Conservation (phyloP, 2,888 invertebrate genomes). For the Standfussiana lucernea region DNA sequence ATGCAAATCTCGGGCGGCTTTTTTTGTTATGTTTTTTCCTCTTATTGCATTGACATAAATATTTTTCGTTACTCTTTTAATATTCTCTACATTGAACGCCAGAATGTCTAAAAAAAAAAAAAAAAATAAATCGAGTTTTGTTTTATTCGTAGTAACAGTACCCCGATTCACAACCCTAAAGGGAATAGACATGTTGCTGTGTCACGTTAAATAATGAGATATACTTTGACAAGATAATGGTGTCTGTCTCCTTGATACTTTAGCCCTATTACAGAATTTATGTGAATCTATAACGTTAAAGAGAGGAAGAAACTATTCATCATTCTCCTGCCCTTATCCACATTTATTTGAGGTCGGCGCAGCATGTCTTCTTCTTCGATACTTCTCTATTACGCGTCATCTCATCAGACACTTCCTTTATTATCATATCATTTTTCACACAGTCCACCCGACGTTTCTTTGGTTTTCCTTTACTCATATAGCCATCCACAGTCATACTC, state of each 20-base stretch:
- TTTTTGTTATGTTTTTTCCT: conserved; percentile 16
- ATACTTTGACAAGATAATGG: conserved; percentile 11
- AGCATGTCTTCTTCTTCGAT: too few species aligned
- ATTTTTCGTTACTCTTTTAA: conserved; percentile 5
- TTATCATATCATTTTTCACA: too few species aligned
- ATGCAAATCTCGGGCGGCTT: conserved; percentile 53
- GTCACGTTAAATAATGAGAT: conserved; percentile 29
- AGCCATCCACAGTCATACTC: too few species aligned
- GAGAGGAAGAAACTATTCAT: too few species aligned
- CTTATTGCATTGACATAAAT: conserved; percentile 29
- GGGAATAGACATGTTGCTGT: conserved; percentile 9
- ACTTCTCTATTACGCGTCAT: too few species aligned
- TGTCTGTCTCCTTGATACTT: conserved; percentile 3
- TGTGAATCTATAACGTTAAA: neutral
- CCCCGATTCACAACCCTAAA: neutral
- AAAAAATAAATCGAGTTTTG: neutral
- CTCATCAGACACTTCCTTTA: too few species aligned
- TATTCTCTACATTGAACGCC: neutral
- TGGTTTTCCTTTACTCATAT: too few species aligned
- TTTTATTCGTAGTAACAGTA: neutral
- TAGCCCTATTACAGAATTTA: neutral
- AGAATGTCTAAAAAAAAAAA: neutral
- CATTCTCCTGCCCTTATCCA: too few species aligned
- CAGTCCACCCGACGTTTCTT: too few species aligned
- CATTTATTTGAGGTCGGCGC: too few species aligned